Conservation (phyloP, 2,113 vertebrate genomes). For the Chloropsis hardwickii region DNA sequence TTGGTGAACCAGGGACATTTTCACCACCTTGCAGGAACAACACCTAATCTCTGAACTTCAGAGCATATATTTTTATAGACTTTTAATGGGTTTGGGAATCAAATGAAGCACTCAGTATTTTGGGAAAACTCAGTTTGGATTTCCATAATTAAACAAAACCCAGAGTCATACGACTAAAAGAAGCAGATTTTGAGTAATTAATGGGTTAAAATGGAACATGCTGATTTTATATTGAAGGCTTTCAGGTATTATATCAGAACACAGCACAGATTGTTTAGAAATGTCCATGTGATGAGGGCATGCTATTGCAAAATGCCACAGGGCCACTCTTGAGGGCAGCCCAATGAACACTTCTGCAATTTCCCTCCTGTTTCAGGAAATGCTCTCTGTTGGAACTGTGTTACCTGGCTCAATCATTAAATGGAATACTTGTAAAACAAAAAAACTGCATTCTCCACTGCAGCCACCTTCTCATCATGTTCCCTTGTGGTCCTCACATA, state of each 20-base stretch:
- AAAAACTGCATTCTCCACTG: background rate
- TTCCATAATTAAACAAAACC: background rate
- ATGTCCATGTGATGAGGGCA: background rate
- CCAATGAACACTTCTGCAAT: background rate
- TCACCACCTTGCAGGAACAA: background rate
- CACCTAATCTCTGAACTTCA: background rate
- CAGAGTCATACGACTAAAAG: background rate
- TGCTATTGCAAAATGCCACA: background rate
- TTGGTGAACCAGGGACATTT: background rate
- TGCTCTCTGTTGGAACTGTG: background rate
- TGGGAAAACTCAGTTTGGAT: background rate
- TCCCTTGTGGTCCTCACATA: background rate
- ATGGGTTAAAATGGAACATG: background rate
- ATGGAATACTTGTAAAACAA: background rate
- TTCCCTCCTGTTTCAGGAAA: background rate
- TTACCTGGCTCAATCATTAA: background rate
- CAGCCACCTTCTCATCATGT: background rate
- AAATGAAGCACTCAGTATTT: background rate
- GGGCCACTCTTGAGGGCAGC: rapidly evolving
- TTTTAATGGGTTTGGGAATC: background rate
- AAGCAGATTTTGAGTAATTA: background rate
- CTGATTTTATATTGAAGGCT: background rate
- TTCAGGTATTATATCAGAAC: background rate
- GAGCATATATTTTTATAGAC: background rate
- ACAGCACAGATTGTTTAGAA: background rate